Base-by-base conservation (phyloP, 2,888 invertebrate genomes). In the Drosophila stalkeri region DNA sequence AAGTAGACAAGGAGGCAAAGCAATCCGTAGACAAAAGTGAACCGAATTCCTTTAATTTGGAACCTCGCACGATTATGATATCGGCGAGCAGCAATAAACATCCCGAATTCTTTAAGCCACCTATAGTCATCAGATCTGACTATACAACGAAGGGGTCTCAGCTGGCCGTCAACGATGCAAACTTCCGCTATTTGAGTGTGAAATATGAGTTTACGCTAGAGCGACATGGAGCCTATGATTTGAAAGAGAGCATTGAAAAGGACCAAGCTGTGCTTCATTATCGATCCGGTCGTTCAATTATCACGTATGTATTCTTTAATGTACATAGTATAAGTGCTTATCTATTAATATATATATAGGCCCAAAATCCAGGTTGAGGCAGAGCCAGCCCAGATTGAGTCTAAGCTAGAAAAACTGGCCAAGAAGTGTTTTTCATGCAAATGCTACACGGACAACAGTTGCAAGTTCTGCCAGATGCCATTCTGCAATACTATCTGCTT, bases 401-500 rank as follows among this genome's bases (percentile, higher is more conserved):
- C 46, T 27, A 61, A 65, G 33, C 18, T 72, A 2, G 4, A 3
- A 11, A 35, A 51, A 12, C 2, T 63, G 27, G 52, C 56, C 1
- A 55, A 46, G n/a, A 66, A 71, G 20, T 84, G 84, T 35, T 31
- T 67, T 5, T 47, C 64, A 2, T 84, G 84, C 41, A 20, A 46
- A 0, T 64, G 54, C 18, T 84, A 56, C 16, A 84, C 84, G 0
- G 70, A 76, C 20, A 72, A 31, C 7, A 54, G 55, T 23, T 86
- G 85, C 56, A 72, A 71, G 39, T 56, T 60, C n/a, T 88, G 85
- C 43, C 23, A 39, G 14, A 88, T 83, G 70, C 72, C 76, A 7
- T 92, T 89, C 59, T 93, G 93, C 47, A 82, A 90, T 62, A 49
- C 80, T 1, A 76, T 80, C 31, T 93, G 93, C 35, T 92, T 92